Evolutionary conservation across 2,113 vertebrate species (phyloP).

Genomic region (Petaurus breviceps): DNA sequence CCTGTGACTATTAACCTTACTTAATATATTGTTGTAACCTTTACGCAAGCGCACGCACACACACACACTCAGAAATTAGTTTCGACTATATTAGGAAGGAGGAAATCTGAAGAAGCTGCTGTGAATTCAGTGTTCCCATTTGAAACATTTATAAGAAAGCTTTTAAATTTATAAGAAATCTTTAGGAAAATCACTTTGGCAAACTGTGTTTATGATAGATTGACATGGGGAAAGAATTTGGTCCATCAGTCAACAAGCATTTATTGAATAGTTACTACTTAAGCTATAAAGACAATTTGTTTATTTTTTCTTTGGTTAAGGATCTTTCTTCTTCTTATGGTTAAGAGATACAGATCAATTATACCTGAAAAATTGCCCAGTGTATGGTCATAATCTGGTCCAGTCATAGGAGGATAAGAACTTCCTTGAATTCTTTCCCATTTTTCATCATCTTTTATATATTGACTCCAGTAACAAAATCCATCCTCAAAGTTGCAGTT

Average conservation of each 20-base stretch:
- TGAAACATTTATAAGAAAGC: not conserved
- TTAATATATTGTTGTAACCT: not conserved
- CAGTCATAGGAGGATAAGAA: conserved; percentile 82
- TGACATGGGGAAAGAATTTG: not conserved
- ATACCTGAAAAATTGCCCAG: conserved; percentile 90
- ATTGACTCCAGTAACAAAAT: conserved; percentile 93
- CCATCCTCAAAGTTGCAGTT: conserved; percentile 91
- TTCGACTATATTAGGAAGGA: not conserved
- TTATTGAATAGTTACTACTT: not conserved
- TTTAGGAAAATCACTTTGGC: not conserved
- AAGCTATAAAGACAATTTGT: not conserved
- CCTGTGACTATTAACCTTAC: not conserved
- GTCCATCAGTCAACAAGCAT: not conserved
- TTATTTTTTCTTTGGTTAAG: not conserved
- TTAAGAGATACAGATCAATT: conserved; percentile 10
- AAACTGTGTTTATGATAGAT: not conserved
- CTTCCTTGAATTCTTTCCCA: conserved; percentile 86
- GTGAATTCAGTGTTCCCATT: not conserved
- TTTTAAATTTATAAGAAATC: not conserved
- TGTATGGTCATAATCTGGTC: conserved; percentile 92
- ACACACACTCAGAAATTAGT: not conserved
- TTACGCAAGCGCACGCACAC: not conserved
- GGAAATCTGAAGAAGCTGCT: not conserved
- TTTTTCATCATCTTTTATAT: conserved; percentile 82
- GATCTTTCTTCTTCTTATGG: not conserved